These are phyloP conservation scores for Pseudois nayaur DNA, from an alignment of 2,113 vertebrate genomes.

Conservation along the genomic window DNA sequence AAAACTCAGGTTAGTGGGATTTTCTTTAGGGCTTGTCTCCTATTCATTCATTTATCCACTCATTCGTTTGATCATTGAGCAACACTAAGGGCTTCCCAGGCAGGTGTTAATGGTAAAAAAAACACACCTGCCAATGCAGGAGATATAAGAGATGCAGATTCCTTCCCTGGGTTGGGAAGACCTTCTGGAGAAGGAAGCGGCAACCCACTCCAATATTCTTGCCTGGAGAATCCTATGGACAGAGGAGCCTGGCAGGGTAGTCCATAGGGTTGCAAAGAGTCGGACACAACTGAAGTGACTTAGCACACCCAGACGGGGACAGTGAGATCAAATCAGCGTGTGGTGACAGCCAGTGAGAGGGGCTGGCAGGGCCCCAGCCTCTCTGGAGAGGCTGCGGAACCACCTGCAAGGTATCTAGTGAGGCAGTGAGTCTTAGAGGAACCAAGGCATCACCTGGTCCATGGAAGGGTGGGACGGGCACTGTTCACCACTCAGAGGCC, in stretches of 20 bases:
- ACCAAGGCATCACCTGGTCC: too few species aligned
- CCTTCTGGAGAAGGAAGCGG: background rate
- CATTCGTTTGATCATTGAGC: background rate
- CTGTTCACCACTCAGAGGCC: too few species aligned
- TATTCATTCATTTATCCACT: background rate
- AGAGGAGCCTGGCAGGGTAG: background rate
- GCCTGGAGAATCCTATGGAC: background rate
- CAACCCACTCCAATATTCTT: background rate
- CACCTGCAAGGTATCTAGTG: too few species aligned
- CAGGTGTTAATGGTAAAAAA: background rate
- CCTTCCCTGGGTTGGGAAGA: background rate
- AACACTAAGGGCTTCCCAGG: background rate
- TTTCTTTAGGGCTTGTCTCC: background rate
- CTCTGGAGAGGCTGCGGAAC: too few species aligned
- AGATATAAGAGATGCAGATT: background rate
- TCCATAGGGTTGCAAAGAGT: background rate
- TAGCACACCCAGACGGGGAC: background rate
- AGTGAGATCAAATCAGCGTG: background rate
- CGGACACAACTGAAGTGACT: background rate
- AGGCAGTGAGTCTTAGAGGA: too few species aligned
- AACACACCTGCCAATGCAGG: background rate
- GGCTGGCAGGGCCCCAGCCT: too few species aligned
- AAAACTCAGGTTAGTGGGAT: background rate
- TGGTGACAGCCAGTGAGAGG: too few species aligned
- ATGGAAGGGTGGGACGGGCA: too few species aligned